A percentile compares a stretch with the other conserved stretches of the same genome.
Evolutionary conservation across 2,888 invertebrate species (phyloP).

Genomic region (Apotomis turbidana): DNA sequence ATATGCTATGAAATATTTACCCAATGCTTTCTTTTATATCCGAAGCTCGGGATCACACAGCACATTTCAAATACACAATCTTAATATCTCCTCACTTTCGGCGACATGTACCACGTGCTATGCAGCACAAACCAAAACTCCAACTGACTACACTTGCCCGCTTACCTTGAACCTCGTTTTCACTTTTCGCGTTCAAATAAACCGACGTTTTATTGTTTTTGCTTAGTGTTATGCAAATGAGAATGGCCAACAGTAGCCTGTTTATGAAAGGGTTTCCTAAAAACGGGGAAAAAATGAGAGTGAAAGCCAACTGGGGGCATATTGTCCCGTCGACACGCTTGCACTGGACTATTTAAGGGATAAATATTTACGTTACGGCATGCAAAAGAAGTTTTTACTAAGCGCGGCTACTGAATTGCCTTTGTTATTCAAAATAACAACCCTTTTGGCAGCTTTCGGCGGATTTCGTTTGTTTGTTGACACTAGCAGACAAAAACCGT

Average conservation of each 20-base stretch:
- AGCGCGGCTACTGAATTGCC: constrained; percentile 70
- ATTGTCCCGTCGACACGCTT: constrained; percentile 74
- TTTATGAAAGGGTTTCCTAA: constrained; percentile 76
- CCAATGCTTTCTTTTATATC: not conserved
- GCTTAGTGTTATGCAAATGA: constrained; percentile 80
- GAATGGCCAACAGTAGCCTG: constrained; percentile 69
- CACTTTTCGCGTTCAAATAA: constrained; percentile 79
- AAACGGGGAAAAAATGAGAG: constrained; percentile 72
- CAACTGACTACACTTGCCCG: constrained; percentile 63
- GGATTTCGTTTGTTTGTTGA: constrained; percentile 59
- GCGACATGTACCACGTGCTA: constrained; percentile 62
- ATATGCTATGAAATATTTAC: not conserved
- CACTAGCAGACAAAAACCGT: constrained; percentile 60
- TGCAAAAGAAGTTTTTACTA: constrained; percentile 81
- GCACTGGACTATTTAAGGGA: constrained; percentile 67
- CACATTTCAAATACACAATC: constrained; percentile 3
- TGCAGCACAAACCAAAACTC: constrained; percentile 67
- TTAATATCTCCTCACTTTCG: constrained; percentile 17
- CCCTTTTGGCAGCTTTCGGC: constrained; percentile 73
- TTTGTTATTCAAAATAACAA: constrained; percentile 75
- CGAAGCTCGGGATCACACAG: not conserved
- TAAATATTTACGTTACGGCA: constrained; percentile 80
- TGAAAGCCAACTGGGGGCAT: constrained; percentile 78
- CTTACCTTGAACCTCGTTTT: constrained; percentile 76
- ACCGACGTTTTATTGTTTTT: constrained; percentile 69